Evolutionary conservation across 2,113 vertebrate species (phyloP), one percentile per base, ranked within the genome.

Genomic region (Tamias sibiricus): DNA sequence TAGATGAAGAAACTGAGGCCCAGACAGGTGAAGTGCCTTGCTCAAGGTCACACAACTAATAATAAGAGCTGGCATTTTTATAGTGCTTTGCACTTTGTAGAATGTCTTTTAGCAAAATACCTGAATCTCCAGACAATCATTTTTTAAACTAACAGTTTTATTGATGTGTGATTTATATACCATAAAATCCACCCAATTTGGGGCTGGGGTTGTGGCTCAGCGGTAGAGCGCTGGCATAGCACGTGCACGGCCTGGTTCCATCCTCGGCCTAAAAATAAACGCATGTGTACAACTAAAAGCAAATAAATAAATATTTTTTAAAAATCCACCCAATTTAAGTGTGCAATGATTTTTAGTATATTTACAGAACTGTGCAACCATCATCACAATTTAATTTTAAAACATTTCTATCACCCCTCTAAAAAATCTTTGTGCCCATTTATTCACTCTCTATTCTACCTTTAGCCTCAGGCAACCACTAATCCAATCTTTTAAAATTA

Each of bases 361-460:
- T 90, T 94, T 94, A 79, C 68, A 71, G 84, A 94, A 9, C 40
- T 85, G 52, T 19, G 19, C 44, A 90, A 28, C 81, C 69, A 40
- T 57, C 54, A 24, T 59, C 76, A 86, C 24, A 16, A 47, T 52
- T 90, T 92, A 87, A 57, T 93, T 94, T 90, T 64, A 93, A 62
- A 95, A 71, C 64, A 44, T 82, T 80, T 72, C 81, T 62, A 1
- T 72, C 40, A 47, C 4, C 32, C 30, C 11, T 13, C 62, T 19
- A n/a, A 64, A 24, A 87, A 76, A 72, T 68, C 14, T 62, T 69
- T 59, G 10, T 76, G 47, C 35, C 42, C 44, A 8, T 90, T 95
- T 83, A 62, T 19, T 77, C 14, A 68, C 17, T 96, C 44, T 20
- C 12, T 49, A 6, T 69, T 85, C n/a, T 37, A 20, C 10, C 5